These are phyloP conservation scores for Tragelaphus imberbis DNA, from an alignment of 2,113 vertebrate genomes.

Conservation along the genomic window DNA sequence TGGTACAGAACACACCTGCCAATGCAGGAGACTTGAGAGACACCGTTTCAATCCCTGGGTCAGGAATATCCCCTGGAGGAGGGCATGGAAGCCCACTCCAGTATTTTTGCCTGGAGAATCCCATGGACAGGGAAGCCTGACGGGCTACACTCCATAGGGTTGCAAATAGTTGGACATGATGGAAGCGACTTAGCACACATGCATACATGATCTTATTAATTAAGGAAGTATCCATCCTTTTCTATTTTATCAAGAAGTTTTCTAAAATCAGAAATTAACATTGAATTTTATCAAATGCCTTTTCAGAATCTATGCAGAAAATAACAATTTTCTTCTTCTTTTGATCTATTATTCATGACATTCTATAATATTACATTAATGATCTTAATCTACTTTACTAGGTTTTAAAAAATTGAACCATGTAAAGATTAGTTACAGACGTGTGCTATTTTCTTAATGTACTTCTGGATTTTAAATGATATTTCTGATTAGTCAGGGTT, in stretches of 20 bases:
- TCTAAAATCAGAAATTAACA: not conserved
- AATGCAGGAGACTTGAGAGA: not conserved
- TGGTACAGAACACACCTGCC: not conserved
- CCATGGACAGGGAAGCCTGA: not conserved
- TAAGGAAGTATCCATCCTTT: not conserved
- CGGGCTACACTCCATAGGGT: not conserved
- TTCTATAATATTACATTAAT: slow-evolving; percentile 9
- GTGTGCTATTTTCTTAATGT: not conserved
- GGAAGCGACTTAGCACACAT: not conserved
- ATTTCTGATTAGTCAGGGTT: not conserved
- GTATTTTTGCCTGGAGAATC: not conserved
- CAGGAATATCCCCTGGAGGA: not conserved
- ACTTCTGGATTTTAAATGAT: not conserved
- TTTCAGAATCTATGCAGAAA: not conserved
- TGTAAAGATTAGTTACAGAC: not conserved
- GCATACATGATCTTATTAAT: not conserved
- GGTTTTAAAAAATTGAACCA: not conserved
- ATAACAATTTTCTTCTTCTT: not conserved
- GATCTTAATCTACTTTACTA: not conserved
- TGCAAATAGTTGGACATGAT: not conserved
- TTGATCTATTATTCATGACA: not conserved
- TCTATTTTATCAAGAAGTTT: not conserved
- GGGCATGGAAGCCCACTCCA: not conserved
- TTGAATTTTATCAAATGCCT: not conserved
- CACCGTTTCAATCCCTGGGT: not conserved